Conservation (phyloP, 1,140 invertebrate genomes). For the Aphidius ervi region DNA sequence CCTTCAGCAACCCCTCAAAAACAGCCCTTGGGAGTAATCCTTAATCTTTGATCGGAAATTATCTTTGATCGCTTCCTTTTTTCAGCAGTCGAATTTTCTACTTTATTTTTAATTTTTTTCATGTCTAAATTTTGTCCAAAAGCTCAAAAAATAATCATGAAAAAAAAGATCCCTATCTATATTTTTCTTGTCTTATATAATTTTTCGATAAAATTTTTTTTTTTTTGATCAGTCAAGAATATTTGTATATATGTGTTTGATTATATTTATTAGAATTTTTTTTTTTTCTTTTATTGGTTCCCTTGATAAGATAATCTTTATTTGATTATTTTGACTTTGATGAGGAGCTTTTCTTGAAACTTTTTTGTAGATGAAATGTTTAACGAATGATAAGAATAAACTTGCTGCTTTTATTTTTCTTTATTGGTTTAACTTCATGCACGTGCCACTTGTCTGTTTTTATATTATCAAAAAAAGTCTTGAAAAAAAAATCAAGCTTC, state of each 20-base stretch:
- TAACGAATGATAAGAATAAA: too few relatives aligned
- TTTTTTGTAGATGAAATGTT: too few relatives aligned
- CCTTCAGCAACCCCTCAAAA: conserved; percentile 27
- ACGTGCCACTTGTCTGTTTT: too few relatives aligned
- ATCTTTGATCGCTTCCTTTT: conserved; percentile 42
- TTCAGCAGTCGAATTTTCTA: conserved; percentile 2
- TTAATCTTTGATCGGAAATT: conserved; percentile 50
- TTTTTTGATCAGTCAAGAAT: conserved; percentile 4
- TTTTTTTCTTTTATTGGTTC: not conserved
- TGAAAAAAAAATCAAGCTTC: too few relatives aligned
- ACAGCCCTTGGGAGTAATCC: conserved; percentile 38
- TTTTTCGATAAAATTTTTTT: conserved; percentile 18
- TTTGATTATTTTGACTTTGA: too few relatives aligned
- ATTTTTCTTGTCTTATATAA: too few relatives aligned
- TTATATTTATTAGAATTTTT: not conserved
- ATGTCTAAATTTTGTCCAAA: not conserved
- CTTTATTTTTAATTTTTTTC: not conserved
- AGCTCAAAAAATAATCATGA: too few relatives aligned
- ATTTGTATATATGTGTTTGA: not conserved
- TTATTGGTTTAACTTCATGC: too few relatives aligned
- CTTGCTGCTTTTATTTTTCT: too few relatives aligned
- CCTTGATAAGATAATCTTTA: not conserved
- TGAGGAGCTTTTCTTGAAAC: too few relatives aligned
- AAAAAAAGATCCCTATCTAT: too few relatives aligned
- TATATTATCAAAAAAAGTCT: too few relatives aligned